These are phyloP conservation scores for Sisyra nigra DNA, from an alignment of 2,888 invertebrate genomes.

Conservation along the genomic window DNA sequence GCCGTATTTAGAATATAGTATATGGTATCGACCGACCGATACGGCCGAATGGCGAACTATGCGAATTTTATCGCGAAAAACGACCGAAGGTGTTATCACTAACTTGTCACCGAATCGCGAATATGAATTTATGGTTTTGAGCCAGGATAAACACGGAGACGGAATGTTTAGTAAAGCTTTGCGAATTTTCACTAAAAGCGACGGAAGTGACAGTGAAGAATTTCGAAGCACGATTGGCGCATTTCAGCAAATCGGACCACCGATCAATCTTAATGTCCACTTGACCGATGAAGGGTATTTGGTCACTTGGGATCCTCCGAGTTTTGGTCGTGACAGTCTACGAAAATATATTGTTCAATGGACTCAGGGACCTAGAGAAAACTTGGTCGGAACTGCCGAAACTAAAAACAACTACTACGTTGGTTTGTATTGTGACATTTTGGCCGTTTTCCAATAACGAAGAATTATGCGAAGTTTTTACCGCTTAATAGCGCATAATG, in stretches of 20 bases:
- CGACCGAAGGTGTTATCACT: conserved; percentile 62
- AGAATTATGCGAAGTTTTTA: too few relatives aligned
- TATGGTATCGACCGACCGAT: conserved; percentile 69
- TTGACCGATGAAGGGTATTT: conserved; percentile 59
- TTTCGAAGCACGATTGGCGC: conserved; percentile 11
- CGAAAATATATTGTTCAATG: conserved; percentile 52
- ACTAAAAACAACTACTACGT: conserved; percentile 52
- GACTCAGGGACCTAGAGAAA: conserved; percentile 44
- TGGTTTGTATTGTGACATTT: conserved; percentile 22
- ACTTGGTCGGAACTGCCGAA: conserved; percentile 46
- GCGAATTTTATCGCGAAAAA: conserved; percentile 51
- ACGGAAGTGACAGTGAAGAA: conserved; percentile 9
- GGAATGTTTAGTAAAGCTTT: conserved; percentile 81
- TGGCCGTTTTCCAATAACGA: too few relatives aligned
- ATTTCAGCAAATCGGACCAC: conserved; percentile 37
- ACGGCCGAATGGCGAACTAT: conserved; percentile 73
- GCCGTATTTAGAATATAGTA: conserved; percentile 61
- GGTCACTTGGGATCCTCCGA: conserved; percentile 57
- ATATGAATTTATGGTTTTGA: conserved; percentile 83
- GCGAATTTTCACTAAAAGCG: conserved; percentile 50
- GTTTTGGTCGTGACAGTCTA: conserved; percentile 35
- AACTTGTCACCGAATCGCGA: conserved; percentile 57
- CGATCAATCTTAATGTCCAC: conserved; percentile 51
- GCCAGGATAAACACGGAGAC: conserved; percentile 74
- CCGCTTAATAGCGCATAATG: too few relatives aligned